Conservation (phyloP, 2,888 invertebrate species). For the Fabriciana adippe region DNA sequence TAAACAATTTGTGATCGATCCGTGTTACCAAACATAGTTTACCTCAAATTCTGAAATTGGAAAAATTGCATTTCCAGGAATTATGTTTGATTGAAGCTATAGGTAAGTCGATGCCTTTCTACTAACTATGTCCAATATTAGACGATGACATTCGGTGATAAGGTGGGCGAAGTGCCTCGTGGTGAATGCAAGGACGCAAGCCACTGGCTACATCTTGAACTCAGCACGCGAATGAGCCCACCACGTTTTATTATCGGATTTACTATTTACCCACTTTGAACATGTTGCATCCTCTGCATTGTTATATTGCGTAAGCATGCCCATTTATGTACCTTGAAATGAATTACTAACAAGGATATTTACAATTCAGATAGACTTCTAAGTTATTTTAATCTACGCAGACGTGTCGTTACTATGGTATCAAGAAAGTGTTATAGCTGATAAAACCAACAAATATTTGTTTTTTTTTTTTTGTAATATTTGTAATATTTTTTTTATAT, state of each 20-base stretch:
- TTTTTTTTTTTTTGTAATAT: no score
- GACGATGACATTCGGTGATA: conserved; percentile 75
- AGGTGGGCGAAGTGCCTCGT: conserved; percentile 60
- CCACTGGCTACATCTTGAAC: conserved; percentile 49
- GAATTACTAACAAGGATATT: conserved; percentile 38
- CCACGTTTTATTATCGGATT: conserved; percentile 40
- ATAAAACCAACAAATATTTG: neutral
- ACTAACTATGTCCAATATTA: conserved; percentile 57
- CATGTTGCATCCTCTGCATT: conserved; percentile 43
- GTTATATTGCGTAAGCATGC: conserved; percentile 42
- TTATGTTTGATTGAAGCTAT: conserved; percentile 52
- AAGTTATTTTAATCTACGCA: conserved; percentile 22
- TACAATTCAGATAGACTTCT: conserved; percentile 30
- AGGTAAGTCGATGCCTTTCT: conserved; percentile 73
- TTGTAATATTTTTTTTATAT: no score
- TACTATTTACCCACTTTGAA: conserved; percentile 44
- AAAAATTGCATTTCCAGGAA: conserved; percentile 36
- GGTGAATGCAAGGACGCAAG: conserved; percentile 76
- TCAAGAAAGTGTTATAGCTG: neutral
- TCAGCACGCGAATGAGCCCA: conserved; percentile 40
- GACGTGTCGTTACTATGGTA: conserved; percentile 10
- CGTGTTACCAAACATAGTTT: conserved; percentile 58
- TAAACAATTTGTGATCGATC: conserved; percentile 65
- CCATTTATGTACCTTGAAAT: conserved; percentile 37
- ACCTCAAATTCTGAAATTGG: conserved; percentile 17